Evolutionary conservation across 2,888 invertebrate genomes (phyloP), one percentile per base, ranked within the genome.

Genomic region (Lithodes maja): DNA sequence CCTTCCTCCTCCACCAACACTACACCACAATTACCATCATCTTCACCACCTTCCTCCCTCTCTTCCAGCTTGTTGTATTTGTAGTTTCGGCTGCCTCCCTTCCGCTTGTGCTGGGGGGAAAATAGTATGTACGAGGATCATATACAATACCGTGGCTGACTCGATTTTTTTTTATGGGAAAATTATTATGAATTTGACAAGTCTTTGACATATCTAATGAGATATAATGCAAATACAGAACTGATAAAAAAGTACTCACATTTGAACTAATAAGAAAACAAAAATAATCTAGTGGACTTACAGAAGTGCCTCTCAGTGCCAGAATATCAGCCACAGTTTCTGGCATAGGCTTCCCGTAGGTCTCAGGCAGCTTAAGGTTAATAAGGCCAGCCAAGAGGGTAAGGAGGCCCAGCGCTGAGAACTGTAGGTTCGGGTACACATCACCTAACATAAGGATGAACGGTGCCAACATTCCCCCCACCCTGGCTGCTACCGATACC

Each of bases 401-500:
- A 52, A 93, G 52, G 17, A 91, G 50, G 7, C 92, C 92, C 77
- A 92, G 88, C 9, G 74, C 86, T 54, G 88, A 83, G 75, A 89
- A 92, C 12, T 92, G 92, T 7, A 92, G 85, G 79, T 92, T 90
- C 2, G 92, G 92, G 12, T 77, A 12, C 12, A 87, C 61, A 33
- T 90, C 91, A 53, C 91, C 93, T 83, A 92, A 75, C 87, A 93
- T 91, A 15, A 92, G 91, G 79, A 93, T 90, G 83, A 92, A 92
- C 1, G 93, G 93, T 7, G 93, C 92, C 7, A 92, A 33, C 15
- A 93, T 92, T n/a, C 93, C 93, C 3, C 93, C 93, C 52, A 93
- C n/a, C 80, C 93, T 87, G 33, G 93, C 93, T 87, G 92, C 92
- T n/a, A 93, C 91, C 0, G 93, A 93, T n/a, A 93, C 92, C 3